Conservation (phyloP, 2,888 invertebrate genomes). For the Eristalis pertinax region DNA sequence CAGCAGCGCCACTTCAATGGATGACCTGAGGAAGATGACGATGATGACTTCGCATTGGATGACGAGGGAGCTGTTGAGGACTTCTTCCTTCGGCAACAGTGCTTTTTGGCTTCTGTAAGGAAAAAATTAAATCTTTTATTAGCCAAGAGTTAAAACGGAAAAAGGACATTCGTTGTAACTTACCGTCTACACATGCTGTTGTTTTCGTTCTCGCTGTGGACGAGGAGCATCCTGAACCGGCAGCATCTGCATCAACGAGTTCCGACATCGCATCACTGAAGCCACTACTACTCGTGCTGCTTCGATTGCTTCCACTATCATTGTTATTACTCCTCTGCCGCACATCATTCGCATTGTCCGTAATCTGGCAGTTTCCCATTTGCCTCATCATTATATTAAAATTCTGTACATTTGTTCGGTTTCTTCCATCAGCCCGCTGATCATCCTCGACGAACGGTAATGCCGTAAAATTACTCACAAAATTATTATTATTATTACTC, state of each 20-base stretch:
- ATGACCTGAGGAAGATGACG: conserved; percentile 50
- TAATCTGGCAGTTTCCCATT: conserved; percentile 45
- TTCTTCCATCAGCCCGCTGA: conserved; percentile 6
- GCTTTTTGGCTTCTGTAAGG: conserved; percentile 72
- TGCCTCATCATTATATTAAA: conserved; percentile 55
- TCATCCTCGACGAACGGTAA: conserved; percentile 51
- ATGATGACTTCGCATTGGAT: conserved; percentile 16
- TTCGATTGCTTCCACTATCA: conserved; percentile 36
- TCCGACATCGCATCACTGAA: conserved; percentile 45
- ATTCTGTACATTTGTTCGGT: conserved; percentile 51
- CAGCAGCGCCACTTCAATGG: conserved; percentile 77
- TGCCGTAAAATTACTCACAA: conserved; percentile 61
- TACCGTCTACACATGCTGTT: conserved; percentile 74
- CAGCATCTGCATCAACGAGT: background rate
- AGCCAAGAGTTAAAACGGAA: background rate
- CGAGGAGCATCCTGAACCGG: background rate
- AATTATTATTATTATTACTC: conserved; percentile 66
- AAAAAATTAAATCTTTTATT: conserved; percentile 7
- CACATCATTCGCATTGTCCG: conserved; percentile 25
- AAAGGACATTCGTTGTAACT: conserved; percentile 10
- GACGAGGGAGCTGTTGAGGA: conserved; percentile 46
- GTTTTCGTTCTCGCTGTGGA: background rate
- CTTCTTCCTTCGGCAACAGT: conserved; percentile 78
- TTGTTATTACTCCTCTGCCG: conserved; percentile 46
- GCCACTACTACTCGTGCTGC: conserved; percentile 57